Conservation (phyloP, 2,113 vertebrate genomes). For the Uropsilus gracilis region DNA sequence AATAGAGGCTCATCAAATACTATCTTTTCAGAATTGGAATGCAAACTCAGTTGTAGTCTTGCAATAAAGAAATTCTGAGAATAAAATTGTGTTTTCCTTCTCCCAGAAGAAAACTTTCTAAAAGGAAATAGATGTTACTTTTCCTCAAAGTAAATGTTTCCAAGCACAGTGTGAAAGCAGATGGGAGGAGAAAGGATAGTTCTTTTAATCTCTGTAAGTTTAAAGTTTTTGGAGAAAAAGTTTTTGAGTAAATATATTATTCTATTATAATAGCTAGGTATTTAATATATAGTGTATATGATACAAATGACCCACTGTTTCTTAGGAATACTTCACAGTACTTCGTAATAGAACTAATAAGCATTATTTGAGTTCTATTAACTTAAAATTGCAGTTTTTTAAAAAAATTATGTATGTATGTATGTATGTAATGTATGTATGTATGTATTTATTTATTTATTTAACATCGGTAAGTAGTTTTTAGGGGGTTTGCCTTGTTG, state of each 20-base stretch:
- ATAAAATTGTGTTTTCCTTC: conserved; percentile 3
- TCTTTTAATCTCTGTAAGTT: conserved; percentile 17
- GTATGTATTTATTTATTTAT: too few relatives aligned
- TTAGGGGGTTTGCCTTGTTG: not conserved
- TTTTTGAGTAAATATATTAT: too few relatives aligned
- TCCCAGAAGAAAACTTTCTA: not conserved
- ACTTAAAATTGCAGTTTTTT: not conserved
- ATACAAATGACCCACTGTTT: not conserved
- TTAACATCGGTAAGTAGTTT: too few relatives aligned
- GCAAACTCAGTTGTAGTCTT: not conserved
- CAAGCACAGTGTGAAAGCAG: not conserved
- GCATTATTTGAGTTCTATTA: not conserved
- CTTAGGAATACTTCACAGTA: not conserved
- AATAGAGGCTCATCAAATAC: not conserved
- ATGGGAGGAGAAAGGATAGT: not conserved
- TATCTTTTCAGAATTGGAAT: not conserved
- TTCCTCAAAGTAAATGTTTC: conserved; percentile 46
- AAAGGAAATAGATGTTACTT: conserved; percentile 24
- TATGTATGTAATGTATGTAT: too few relatives aligned
- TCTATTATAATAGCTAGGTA: not conserved
- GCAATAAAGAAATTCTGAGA: not conserved
- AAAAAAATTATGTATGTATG: too few relatives aligned
- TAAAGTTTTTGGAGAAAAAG: not conserved
- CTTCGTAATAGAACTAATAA: not conserved
- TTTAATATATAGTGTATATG: not conserved